A percentile compares a stretch with the other conserved stretches of the same genome.
Conservation (phyloP, 2,888 invertebrate genomes). For the Altica lythri region DNA sequence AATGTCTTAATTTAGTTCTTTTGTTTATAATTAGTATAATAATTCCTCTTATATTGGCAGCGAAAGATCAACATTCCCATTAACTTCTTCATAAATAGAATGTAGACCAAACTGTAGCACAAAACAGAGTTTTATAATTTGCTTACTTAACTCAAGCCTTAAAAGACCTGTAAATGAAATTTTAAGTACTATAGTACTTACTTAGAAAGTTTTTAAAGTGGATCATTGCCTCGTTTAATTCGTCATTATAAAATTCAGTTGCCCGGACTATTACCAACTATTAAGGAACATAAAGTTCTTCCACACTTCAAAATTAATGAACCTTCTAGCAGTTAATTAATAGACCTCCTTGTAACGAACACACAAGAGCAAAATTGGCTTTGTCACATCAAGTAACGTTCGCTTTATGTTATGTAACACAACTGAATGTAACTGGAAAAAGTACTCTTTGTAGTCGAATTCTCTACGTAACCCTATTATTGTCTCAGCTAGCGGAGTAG, state of each 20-base stretch:
- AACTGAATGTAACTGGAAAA: slow-evolving; percentile 16
- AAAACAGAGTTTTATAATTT: too few relatives aligned
- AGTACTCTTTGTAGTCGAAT: slow-evolving; percentile 13
- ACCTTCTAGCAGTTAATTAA: slow-evolving; percentile 17
- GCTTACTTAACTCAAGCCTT: too few relatives aligned
- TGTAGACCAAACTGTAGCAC: too few relatives aligned
- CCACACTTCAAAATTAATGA: slow-evolving; percentile 16
- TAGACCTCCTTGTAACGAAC: slow-evolving; percentile 15
- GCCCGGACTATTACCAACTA: slow-evolving; percentile 11
- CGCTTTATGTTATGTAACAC: slow-evolving; percentile 3
- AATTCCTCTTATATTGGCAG: too few relatives aligned
- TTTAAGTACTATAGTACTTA: not conserved
- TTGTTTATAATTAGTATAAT: too few relatives aligned
- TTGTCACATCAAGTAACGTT: slow-evolving; percentile 10
- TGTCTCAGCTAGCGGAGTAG: not conserved
- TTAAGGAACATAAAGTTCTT: slow-evolving; percentile 17
- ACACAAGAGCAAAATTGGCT: slow-evolving; percentile 17
- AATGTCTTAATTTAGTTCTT: too few relatives aligned
- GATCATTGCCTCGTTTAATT: not conserved
- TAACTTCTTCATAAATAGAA: too few relatives aligned
- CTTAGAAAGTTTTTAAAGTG: too few relatives aligned
- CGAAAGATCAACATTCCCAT: too few relatives aligned
- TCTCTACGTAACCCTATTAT: slow-evolving; percentile 11
- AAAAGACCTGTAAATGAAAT: not conserved
- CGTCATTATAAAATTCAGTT: slow-evolving; percentile 13